These are phyloP conservation scores for Ia io DNA, from an alignment of 2,113 vertebrate genomes.

Conservation along the genomic window DNA sequence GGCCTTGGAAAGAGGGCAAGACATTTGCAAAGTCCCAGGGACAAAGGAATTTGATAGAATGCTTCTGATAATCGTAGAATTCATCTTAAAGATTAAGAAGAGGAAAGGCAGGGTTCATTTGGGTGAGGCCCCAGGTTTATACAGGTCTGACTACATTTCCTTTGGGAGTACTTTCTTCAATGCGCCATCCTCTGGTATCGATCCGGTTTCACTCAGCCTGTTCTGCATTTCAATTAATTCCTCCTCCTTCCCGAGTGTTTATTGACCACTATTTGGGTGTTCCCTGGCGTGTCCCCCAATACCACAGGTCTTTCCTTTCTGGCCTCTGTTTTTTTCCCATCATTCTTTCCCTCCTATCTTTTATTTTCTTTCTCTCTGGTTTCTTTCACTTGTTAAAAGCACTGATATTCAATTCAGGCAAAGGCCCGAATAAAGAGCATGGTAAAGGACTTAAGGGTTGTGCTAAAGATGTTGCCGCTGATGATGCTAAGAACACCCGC, in stretches of 20 bases:
- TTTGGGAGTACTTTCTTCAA: neutral
- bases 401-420: neutral
- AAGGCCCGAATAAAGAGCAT: neutral
- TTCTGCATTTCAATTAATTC: neutral
- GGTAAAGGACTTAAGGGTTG: neutral
- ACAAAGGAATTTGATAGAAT: neutral
- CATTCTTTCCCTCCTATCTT: neutral
- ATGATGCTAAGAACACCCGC: no score
- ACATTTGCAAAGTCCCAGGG: neutral
- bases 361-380: neutral
- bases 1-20: neutral
- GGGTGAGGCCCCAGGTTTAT: neutral
- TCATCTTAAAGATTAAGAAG: constrained; percentile 40
- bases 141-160: neutral
- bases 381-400: neutral
- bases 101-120: neutral
- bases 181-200: neutral
- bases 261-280: no score
- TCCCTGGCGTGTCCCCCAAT: neutral
- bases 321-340: neutral
- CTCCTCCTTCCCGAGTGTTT: neutral
- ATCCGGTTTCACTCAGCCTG: neutral
- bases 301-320: neutral
- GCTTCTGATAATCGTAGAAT: neutral
- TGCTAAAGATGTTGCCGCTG: neutral